phyloP scores from a whole-genome alignment of 2,888 invertebrate species.

The Sinelater perroti region DNA sequence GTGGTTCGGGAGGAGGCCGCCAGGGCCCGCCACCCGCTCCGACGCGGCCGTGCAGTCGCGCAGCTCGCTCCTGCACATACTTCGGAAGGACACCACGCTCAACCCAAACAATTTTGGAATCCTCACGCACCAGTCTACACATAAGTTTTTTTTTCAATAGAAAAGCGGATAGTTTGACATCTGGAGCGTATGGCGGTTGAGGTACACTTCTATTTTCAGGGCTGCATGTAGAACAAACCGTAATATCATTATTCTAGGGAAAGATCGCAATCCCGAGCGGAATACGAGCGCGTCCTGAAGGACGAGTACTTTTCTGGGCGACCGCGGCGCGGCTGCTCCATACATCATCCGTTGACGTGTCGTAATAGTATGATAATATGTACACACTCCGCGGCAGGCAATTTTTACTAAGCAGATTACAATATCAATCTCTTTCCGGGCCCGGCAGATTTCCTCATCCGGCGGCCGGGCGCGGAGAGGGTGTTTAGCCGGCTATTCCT shows the following conservation, averaged over 20 bases:
- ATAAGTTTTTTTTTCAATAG: too few relatives aligned
- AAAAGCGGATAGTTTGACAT: too few relatives aligned
- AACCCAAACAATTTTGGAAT: too few relatives aligned
- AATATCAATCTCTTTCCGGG: conserved; percentile 61
- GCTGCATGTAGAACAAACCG: too few relatives aligned
- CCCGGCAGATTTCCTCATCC: conserved; percentile 51
- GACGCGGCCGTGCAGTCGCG: conserved; percentile 38
- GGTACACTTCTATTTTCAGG: too few relatives aligned
- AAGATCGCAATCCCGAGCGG: too few relatives aligned
- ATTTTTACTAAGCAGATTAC: conserved; percentile 63
- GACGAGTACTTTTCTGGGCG: conserved; percentile 58
- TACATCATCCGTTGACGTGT: conserved; percentile 62
- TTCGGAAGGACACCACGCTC: too few relatives aligned
- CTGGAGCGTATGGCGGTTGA: too few relatives aligned
- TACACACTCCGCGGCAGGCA: conserved; percentile 61
- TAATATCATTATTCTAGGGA: too few relatives aligned
- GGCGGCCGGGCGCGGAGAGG: conserved; percentile 39
- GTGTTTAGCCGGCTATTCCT: conserved; percentile 49
- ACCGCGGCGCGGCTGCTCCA: conserved; percentile 57
- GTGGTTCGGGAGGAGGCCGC: conserved; percentile 49
- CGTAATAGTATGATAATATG: conserved; percentile 64
- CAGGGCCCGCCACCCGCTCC: conserved; percentile 49
- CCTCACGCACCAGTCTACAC: too few relatives aligned
- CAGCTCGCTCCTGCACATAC: conserved; percentile 31
- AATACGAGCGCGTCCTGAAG: too few relatives aligned